Evolutionary conservation across 2,888 invertebrate species (phyloP).

Genomic region (Cephonodes hylas): DNA sequence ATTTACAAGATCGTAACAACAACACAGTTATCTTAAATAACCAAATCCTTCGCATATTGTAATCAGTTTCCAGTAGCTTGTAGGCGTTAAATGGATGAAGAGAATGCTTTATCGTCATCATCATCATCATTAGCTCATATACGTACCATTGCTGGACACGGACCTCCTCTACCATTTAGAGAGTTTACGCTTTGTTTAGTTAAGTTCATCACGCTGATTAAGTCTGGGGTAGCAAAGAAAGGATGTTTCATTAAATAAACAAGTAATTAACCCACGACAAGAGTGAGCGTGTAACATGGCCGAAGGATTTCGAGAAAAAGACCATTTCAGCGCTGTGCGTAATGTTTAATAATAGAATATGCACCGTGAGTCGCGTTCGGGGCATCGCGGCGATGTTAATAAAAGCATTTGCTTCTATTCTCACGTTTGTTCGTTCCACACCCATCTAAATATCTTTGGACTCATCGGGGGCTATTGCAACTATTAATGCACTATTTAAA

Average conservation of each 20-base stretch:
- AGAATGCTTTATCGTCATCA: no score
- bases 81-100: no score
- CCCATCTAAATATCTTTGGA: not conserved
- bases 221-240: no score
- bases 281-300: not conserved
- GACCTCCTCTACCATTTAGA: no score
- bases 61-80: no score
- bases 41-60: no score
- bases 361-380: not conserved
- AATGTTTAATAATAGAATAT: not conserved
- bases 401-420: not conserved
- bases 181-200: no score
- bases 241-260: not conserved
- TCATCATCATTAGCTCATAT: no score
- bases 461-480: not conserved
- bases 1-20: no score
- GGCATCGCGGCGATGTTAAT: not conserved
- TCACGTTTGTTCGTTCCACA: not conserved
- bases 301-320: slow-evolving; percentile 1
- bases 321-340: not conserved
- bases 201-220: no score
- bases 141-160: no score
- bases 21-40: no score
- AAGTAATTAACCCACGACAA: not conserved
- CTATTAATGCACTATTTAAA: not conserved